Percentiles rank a stretch among this genome's conserved stretches.
Evolutionary conservation across 1,140 invertebrate genomes (phyloP).

Genomic region (Drosophila parabipectinata): DNA sequence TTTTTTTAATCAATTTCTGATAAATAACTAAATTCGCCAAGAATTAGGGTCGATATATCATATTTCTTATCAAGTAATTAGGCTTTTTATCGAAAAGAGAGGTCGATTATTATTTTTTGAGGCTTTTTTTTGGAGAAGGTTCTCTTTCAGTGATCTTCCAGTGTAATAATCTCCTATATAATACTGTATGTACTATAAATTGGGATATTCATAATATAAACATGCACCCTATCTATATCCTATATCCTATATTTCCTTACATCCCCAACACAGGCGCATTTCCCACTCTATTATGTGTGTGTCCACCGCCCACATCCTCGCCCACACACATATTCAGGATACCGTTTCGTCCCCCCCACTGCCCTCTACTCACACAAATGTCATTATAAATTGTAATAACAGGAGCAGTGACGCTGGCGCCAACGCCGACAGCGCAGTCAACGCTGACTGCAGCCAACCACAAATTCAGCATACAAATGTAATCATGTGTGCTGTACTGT

Average conservation of each 20-base stretch:
- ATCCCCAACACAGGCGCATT: constrained; percentile 52
- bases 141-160: background rate
- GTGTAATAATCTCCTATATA: constrained; percentile 8
- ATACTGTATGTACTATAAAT: constrained; percentile 31
- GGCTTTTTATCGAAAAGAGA: background rate
- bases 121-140: background rate
- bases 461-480: constrained; percentile 83
- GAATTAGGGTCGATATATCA: constrained; percentile 41
- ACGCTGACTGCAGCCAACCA: constrained; percentile 66
- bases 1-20: constrained; percentile 9
- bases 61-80: constrained; percentile 28
- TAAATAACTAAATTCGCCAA: constrained; percentile 18
- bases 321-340: constrained; percentile 21
- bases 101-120: background rate
- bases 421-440: constrained; percentile 10
- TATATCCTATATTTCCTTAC: constrained; percentile 27
- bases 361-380: constrained; percentile 62
- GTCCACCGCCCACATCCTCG: constrained; percentile 9
- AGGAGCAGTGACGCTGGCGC: constrained; percentile 58
- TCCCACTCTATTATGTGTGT: constrained; percentile 61
- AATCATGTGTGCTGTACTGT: constrained; percentile 71
- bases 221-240: constrained; percentile 69
- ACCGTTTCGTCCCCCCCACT: constrained; percentile 19
- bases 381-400: constrained; percentile 83
- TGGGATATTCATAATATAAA: constrained; percentile 78